A percentile compares a stretch with the other conserved stretches of the same genome.
These are phyloP conservation scores for Catocala fraxini DNA, from an alignment of 2,888 invertebrate genomes.

Conservation along the genomic window DNA sequence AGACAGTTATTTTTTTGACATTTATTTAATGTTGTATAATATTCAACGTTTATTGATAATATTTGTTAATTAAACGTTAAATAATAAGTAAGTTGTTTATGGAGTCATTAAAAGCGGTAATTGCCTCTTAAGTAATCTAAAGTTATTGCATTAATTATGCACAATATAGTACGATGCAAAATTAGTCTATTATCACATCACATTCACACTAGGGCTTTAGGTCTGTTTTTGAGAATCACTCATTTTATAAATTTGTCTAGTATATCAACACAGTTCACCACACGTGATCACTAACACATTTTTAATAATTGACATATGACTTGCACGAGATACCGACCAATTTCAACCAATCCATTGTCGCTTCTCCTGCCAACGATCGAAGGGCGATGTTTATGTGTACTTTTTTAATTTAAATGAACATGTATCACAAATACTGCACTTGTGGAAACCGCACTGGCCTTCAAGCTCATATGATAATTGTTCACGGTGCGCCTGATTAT, in stretches of 20 bases:
- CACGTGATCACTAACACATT: constrained; percentile 58
- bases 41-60: too few species aligned
- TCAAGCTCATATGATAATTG: constrained; percentile 84
- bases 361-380: constrained; percentile 59
- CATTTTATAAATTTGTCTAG: constrained; percentile 13
- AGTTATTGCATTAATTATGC: neutral
- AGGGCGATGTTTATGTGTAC: constrained; percentile 36
- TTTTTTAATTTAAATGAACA: constrained; percentile 49
- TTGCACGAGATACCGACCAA: constrained; percentile 81
- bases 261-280: constrained; percentile 48
- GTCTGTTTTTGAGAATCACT: constrained; percentile 22
- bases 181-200: constrained; percentile 14
- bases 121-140: neutral
- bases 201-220: constrained; percentile 21
- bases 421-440: constrained; percentile 57
- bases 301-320: constrained; percentile 39
- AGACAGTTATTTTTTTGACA: too few species aligned
- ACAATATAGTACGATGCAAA: neutral
- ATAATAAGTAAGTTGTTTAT: too few species aligned
- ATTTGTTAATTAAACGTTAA: too few species aligned
- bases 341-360: constrained; percentile 85
- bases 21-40: too few species aligned
- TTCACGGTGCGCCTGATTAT: constrained; percentile 75
- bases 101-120: too few species aligned
- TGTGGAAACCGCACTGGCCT: constrained; percentile 76